phyloP scores from a whole-genome alignment of 2,888 invertebrate genomes.

The Vesta saturnalis region DNA sequence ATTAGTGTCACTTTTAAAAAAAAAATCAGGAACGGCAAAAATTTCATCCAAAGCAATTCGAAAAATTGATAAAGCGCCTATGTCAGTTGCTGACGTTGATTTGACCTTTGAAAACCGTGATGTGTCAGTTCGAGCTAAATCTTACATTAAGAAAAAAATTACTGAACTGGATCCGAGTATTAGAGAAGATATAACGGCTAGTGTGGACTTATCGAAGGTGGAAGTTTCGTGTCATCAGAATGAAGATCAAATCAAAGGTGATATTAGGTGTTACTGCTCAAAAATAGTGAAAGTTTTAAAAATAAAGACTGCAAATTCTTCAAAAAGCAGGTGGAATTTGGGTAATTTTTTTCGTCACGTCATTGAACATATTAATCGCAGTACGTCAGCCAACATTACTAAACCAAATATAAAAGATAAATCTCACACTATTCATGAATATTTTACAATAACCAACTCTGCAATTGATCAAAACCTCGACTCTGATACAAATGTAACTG shows the following conservation, averaged over 20 bases:
- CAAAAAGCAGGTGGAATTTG: conserved; percentile 5
- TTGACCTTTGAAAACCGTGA: no score
- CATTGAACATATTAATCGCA: conserved; percentile 2
- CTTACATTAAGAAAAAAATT: neutral
- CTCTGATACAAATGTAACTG: conserved; percentile 5
- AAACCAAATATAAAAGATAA: conserved; percentile 3
- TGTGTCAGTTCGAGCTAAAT: no score
- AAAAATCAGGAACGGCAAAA: neutral
- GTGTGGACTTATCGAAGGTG: neutral
- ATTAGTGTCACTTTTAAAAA: conserved; percentile 1
- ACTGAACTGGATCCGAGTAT: neutral
- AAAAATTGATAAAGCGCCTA: no score
- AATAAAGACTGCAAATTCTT: neutral
- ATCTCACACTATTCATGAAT: conserved; percentile 5
- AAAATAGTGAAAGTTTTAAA: neutral
- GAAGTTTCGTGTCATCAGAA: conserved; percentile 3
- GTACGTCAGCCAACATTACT: neutral
- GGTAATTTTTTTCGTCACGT: conserved; percentile 1
- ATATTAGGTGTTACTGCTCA: neutral
- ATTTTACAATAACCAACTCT: neutral
- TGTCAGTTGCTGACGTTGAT: no score
- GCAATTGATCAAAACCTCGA: neutral
- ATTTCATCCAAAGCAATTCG: no score
- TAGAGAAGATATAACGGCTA: conserved; percentile 2
- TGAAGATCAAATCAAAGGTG: neutral